Evolutionary conservation across 1,140 invertebrate genomes (phyloP).

Genomic region (Proctacanthus coquilletti): DNA sequence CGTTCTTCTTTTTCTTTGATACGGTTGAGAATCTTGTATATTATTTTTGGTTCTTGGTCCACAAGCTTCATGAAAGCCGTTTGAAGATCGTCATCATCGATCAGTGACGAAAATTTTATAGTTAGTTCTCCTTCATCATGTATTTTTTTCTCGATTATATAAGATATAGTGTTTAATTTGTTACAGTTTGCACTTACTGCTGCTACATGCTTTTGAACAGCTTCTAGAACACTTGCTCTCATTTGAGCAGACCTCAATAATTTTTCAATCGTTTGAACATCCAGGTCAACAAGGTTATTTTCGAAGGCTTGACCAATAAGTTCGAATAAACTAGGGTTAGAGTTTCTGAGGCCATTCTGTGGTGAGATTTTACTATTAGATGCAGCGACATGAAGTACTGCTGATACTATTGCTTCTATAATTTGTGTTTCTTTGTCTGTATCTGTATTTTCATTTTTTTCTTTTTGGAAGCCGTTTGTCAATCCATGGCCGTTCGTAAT

Average conservation of each 20-base stretch:
- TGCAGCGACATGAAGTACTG: not conserved
- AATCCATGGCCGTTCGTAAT: not conserved
- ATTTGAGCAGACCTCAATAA: not conserved
- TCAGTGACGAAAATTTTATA: not conserved
- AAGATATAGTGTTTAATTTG: not conserved
- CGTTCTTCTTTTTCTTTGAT: slow-evolving; percentile 9
- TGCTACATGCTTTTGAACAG: not conserved
- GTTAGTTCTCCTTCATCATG: not conserved
- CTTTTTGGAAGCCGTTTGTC: not conserved
- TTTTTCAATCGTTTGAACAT: not conserved
- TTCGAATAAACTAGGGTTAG: not conserved
- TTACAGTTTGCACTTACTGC: not conserved
- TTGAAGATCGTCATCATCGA: not conserved
- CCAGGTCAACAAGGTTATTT: not conserved
- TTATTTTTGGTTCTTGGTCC: slow-evolving; percentile 14
- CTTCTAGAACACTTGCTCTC: not conserved
- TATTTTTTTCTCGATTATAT: not conserved
- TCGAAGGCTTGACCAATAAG: not conserved
- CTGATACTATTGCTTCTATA: slow-evolving; percentile 1
- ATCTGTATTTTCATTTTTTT: not conserved
- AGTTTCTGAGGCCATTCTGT: not conserved
- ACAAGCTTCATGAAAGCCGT: not conserved
- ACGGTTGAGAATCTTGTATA: slow-evolving; percentile 15
- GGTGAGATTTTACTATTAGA: not conserved
- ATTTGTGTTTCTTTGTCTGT: not conserved